Conservation (phyloP, 2,113 vertebrate species). For the Bostrychus sinensis region DNA sequence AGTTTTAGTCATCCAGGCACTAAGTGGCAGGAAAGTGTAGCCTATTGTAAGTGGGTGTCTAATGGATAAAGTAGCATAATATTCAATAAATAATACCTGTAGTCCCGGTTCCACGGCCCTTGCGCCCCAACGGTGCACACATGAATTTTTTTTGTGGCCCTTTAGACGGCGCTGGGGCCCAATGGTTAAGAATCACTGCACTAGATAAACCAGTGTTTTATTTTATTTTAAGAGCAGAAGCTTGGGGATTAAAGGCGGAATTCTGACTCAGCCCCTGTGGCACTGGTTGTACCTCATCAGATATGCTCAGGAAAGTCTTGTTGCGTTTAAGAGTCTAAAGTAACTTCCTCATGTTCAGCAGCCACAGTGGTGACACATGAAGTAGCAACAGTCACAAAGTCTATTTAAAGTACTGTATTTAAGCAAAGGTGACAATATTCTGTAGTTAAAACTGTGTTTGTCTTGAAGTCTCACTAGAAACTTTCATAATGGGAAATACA, state of each 20-base stretch:
- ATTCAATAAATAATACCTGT: too few species aligned
- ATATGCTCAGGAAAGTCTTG: conserved; percentile 32
- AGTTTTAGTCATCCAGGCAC: too few species aligned
- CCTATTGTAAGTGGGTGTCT: too few species aligned
- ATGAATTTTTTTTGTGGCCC: too few species aligned
- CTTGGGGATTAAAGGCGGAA: conserved; percentile 25
- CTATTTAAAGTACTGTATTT: conserved; percentile 39
- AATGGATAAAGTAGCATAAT: too few species aligned
- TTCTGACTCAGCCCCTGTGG: conserved; percentile 29
- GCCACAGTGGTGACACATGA: conserved; percentile 33
- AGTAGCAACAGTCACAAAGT: conserved; percentile 21
- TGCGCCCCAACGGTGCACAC: too few species aligned
- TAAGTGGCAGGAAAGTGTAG: too few species aligned
- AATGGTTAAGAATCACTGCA: too few species aligned
- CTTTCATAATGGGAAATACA: too few species aligned
- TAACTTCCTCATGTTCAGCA: conserved; percentile 43
- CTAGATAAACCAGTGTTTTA: neutral
- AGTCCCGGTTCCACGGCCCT: too few species aligned
- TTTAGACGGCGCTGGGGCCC: too few species aligned
- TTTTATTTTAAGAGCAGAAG: conserved; percentile 20
- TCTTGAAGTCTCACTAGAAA: conserved; percentile 40
- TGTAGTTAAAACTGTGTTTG: conserved; percentile 24
- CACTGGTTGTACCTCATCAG: conserved; percentile 36
- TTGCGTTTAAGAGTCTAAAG: conserved; percentile 25
- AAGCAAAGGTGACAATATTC: conserved; percentile 40